Percentiles rank a stretch among this genome's conserved stretches.
Evolutionary conservation across 2,113 vertebrate genomes (phyloP).

Genomic region (Misgurnus anguillicaudatus): DNA sequence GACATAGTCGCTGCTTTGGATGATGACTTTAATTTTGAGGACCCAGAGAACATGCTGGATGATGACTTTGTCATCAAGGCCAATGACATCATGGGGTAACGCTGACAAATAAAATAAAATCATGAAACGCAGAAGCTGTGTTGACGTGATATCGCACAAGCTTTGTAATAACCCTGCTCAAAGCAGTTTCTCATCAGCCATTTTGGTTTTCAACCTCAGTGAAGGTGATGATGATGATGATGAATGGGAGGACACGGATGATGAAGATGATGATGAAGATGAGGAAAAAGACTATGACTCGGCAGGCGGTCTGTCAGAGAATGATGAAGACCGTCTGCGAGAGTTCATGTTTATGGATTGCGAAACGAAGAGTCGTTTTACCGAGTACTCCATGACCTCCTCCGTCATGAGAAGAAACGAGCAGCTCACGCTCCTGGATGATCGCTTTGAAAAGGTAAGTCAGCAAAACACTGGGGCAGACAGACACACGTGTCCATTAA

Average conservation of each 20-base stretch:
- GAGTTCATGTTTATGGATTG: constrained; percentile 87
- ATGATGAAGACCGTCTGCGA: constrained; percentile 45
- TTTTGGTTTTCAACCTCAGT: constrained; percentile 22
- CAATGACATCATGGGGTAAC: constrained; percentile 61
- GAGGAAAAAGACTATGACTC: constrained; percentile 69
- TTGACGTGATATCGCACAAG: no score
- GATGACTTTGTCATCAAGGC: constrained; percentile 92
- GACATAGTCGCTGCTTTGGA: constrained; percentile 95
- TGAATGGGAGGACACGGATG: constrained; percentile 85
- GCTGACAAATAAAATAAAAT: no score
- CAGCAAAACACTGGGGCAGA: neutral
- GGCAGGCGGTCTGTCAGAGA: constrained; percentile 73
- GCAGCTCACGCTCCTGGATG: constrained; percentile 90
- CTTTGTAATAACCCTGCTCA: neutral
- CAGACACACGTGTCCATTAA: no score
- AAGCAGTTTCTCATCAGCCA: neutral
- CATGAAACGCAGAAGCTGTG: neutral
- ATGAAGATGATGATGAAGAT: constrained; percentile 57
- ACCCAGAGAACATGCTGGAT: constrained; percentile 93
- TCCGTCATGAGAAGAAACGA: constrained; percentile 94
- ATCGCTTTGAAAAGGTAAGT: constrained; percentile 93
- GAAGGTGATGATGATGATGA: constrained; percentile 64
- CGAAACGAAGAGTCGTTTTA: constrained; percentile 95
- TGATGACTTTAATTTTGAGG: constrained; percentile 92
- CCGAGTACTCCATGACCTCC: constrained; percentile 92